phyloP scores from a whole-genome alignment of 2,113 vertebrate species.

The Gallinago jamesoni region DNA sequence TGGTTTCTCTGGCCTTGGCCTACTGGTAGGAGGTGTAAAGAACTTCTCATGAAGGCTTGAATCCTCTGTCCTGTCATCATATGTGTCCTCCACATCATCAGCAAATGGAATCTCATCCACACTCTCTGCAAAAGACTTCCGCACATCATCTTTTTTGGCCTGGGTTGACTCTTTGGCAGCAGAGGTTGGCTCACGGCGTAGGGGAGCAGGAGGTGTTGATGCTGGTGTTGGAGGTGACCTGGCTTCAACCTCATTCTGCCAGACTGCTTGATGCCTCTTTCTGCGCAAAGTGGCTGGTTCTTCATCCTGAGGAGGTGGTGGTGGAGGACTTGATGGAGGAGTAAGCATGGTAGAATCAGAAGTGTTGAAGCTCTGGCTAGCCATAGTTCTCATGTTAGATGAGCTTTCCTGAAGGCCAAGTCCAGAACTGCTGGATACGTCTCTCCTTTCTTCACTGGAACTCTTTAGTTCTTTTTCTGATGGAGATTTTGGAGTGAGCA shows the following conservation, averaged over 20 bases:
- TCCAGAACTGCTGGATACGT: slow-evolving; percentile 90
- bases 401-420: slow-evolving; percentile 89
- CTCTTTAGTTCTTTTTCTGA: slow-evolving; percentile 76
- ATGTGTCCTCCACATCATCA: slow-evolving; percentile 92
- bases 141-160: slow-evolving; percentile 65
- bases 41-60: slow-evolving; percentile 81
- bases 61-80: slow-evolving; percentile 87
- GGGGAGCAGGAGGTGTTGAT: not conserved
- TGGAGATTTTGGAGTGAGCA: slow-evolving; percentile 77
- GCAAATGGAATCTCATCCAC: slow-evolving; percentile 97
- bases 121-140: slow-evolving; percentile 94
- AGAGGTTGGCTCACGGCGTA: slow-evolving; percentile 16
- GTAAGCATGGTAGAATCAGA: slow-evolving; percentile 95
- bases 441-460: slow-evolving; percentile 77
- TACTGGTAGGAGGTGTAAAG: slow-evolving; percentile 86
- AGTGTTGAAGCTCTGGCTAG: slow-evolving; percentile 88
- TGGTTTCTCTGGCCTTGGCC: slow-evolving; percentile 67
- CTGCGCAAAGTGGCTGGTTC: slow-evolving; percentile 86
- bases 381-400: slow-evolving; percentile 82
- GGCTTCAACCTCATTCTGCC: slow-evolving; percentile 74
- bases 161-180: slow-evolving; percentile 69
- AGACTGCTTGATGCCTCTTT: slow-evolving; percentile 77
- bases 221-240: slow-evolving; percentile 40
- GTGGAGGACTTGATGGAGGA: slow-evolving; percentile 93
- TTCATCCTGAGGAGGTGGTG: slow-evolving; percentile 88